Percentiles rank a stretch among this genome's conserved stretches.
Conservation (phyloP, 1,140 invertebrate genomes). For the Panonychus citri region DNA sequence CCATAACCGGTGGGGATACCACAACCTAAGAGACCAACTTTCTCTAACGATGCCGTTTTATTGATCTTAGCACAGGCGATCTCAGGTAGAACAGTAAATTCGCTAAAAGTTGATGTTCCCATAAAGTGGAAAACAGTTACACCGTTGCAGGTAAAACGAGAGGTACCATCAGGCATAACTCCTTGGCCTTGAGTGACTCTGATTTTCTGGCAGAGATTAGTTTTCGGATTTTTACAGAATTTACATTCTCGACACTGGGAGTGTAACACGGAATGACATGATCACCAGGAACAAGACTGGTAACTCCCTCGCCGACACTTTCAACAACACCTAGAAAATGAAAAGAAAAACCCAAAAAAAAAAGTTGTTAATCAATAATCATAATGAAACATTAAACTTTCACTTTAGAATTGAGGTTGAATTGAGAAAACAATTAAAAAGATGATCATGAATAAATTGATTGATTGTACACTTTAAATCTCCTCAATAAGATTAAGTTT, state of each 20-base stretch:
- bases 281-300: conserved; percentile 62
- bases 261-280: conserved; percentile 89
- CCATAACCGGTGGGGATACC: conserved; percentile 73
- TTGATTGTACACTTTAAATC: too few species aligned
- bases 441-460: neutral
- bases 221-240: conserved; percentile 83
- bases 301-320: conserved; percentile 80
- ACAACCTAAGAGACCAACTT: conserved; percentile 84
- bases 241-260: conserved; percentile 92
- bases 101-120: conserved; percentile 89
- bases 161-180: conserved; percentile 87
- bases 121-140: conserved; percentile 71
- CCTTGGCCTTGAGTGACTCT: conserved; percentile 25
- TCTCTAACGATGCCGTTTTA: conserved; percentile 52
- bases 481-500: too few species aligned
- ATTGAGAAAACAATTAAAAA: neutral
- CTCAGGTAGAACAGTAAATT: conserved; percentile 93
- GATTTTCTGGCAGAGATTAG: conserved; percentile 89
- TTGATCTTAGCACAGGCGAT: conserved; percentile 62
- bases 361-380: neutral
- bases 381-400: neutral
- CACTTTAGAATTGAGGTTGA: neutral
- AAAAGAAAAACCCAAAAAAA: neutral
- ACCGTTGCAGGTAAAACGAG: conserved; percentile 69
- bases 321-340: conserved; percentile 54